Percentiles rank a stretch among this genome's conserved stretches.
phyloP scores from a whole-genome alignment of 2,888 invertebrate genomes.

The Microchrysa polita region DNA sequence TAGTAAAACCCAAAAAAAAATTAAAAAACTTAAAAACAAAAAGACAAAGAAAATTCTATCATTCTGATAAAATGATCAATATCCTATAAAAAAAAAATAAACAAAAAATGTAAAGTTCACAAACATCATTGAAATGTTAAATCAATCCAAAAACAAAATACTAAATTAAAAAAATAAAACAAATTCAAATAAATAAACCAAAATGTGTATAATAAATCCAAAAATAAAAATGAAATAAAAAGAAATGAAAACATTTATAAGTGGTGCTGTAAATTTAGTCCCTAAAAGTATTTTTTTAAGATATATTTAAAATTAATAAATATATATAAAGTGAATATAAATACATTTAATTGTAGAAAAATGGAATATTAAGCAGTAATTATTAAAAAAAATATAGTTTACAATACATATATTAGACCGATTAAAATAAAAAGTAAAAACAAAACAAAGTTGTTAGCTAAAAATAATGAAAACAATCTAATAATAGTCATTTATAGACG shows the following conservation, averaged over 20 bases:
- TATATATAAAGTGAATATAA: constrained; percentile 21
- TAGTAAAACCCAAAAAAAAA: neutral
- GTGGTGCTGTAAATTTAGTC: constrained; percentile 50
- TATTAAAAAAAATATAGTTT: too few species aligned
- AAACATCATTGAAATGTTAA: neutral
- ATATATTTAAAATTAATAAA: constrained; percentile 17
- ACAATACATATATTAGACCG: too few species aligned
- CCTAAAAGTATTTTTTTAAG: constrained; percentile 48
- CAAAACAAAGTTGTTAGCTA: constrained; percentile 3
- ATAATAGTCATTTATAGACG: neutral
- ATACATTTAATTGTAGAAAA: constrained; percentile 28
- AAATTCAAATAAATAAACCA: neutral
- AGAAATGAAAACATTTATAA: constrained; percentile 39
- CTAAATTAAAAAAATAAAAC: constrained; percentile 26
- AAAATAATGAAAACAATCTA: constrained; percentile 11
- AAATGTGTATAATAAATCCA: constrained; percentile 14
- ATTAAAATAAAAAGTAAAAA: constrained; percentile 24
- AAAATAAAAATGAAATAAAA: constrained; percentile 11
- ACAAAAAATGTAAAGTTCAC: neutral
- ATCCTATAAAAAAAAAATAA: constrained; percentile 13
- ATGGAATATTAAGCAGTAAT: constrained; percentile 7
- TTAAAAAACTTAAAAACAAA: too few species aligned
- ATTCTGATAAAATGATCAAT: constrained; percentile 26
- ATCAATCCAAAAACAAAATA: constrained; percentile 8
- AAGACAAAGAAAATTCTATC: neutral